phyloP scores from a whole-genome alignment of 2,113 vertebrate genomes.

The Paradisaea rubra region DNA sequence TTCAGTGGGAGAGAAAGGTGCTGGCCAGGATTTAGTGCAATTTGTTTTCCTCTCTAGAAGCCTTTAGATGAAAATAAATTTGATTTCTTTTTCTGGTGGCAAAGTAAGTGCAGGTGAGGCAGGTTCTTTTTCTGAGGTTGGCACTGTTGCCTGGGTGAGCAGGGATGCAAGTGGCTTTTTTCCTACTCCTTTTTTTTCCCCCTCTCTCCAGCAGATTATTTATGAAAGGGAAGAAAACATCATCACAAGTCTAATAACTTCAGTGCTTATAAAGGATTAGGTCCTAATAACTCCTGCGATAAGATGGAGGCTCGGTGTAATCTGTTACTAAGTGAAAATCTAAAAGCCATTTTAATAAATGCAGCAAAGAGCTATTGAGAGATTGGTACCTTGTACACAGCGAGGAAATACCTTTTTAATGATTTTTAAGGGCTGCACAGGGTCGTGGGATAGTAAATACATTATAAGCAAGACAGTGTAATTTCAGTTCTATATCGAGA shows the following conservation, averaged over 20 bases:
- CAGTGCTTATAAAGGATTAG: conserved; percentile 26
- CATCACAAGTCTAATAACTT: conserved; percentile 39
- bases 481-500: neutral
- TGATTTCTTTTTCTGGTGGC: neutral
- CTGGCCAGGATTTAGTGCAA: neutral
- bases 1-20: neutral
- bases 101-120: neutral
- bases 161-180: neutral
- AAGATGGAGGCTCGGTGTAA: conserved; percentile 29
- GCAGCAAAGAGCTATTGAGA: neutral
- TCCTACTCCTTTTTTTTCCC: rapidly evolving
- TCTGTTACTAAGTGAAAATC: conserved; percentile 26
- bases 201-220: neutral
- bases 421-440: neutral
- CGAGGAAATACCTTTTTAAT: neutral
- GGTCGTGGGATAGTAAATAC: neutral
- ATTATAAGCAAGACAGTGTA: neutral
- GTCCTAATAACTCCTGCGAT: conserved; percentile 32
- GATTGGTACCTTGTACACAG: neutral
- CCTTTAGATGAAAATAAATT: neutral
- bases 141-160: neutral
- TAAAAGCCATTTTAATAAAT: conserved; percentile 29
- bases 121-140: neutral
- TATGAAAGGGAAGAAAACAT: conserved; percentile 1
- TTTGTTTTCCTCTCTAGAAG: neutral